A percentile compares a stretch with the other conserved stretches of the same genome.
phyloP scores from a whole-genome alignment of 1,140 invertebrate species.

The Drosophila leontia region DNA sequence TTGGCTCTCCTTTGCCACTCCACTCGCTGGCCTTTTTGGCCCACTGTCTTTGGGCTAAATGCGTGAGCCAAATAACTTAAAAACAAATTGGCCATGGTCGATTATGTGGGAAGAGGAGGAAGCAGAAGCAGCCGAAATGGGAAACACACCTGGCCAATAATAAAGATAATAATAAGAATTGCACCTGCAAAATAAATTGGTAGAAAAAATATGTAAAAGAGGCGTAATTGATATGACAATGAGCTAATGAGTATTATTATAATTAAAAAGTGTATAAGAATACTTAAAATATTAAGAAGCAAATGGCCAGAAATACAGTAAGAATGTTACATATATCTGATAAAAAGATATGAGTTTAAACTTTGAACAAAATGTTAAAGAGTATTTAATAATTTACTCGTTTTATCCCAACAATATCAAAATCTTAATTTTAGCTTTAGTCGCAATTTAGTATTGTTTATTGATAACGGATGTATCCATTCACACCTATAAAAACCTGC shows the following conservation, averaged over 20 bases:
- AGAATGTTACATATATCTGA: too few species aligned
- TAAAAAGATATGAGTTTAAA: too few species aligned
- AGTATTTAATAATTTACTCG: too few species aligned
- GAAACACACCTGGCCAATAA: constrained; percentile 6
- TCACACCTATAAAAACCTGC: not conserved
- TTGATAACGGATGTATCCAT: not conserved
- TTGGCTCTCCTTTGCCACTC: constrained; percentile 12
- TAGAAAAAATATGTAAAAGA: not conserved
- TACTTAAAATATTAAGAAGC: too few species aligned
- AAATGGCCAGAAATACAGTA: too few species aligned
- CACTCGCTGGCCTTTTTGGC: constrained; percentile 24
- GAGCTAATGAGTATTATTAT: too few species aligned
- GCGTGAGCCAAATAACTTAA: constrained; percentile 73
- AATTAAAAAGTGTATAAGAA: too few species aligned
- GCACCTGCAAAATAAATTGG: constrained; percentile 18
- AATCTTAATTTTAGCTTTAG: not conserved
- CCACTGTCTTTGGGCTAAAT: constrained; percentile 48
- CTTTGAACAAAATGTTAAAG: too few species aligned
- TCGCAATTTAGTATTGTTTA: not conserved
- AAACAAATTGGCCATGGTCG: constrained; percentile 44
- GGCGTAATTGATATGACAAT: not conserved
- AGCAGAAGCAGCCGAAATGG: constrained; percentile 8
- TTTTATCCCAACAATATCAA: not conserved
- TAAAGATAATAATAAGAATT: constrained; percentile 10
- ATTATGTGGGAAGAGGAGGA: constrained; percentile 19